These are phyloP conservation scores for Pagrus major DNA, from an alignment of 2,113 vertebrate genomes.

Conservation along the genomic window DNA sequence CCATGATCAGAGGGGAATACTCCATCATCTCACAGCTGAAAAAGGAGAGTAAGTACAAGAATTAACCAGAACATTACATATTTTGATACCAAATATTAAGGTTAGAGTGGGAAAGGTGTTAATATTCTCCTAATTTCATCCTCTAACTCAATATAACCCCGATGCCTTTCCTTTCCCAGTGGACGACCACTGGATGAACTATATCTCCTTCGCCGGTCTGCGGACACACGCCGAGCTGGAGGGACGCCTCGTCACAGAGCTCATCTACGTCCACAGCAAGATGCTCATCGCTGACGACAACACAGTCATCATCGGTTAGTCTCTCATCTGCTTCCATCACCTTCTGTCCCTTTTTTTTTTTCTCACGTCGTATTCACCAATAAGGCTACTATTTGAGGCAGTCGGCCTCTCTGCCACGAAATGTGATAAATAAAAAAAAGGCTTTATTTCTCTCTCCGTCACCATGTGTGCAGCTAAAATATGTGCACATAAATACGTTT, in stretches of 20 bases:
- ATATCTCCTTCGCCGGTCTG: conserved; percentile 96
- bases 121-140: not conserved
- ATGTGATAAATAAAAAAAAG: conserved; percentile 22
- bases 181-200: conserved; percentile 98
- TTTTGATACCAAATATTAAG: not conserved
- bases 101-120: not conserved
- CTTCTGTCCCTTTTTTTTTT: not conserved
- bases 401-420: not conserved
- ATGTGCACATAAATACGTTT: not conserved
- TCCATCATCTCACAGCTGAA: conserved; percentile 95
- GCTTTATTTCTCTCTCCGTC: conserved; percentile 2
- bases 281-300: conserved; percentile 96
- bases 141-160: not conserved
- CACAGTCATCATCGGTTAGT: conserved; percentile 96
- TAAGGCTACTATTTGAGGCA: conserved; percentile 6
- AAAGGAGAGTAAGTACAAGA: conserved; percentile 86
- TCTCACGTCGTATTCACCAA: conserved; percentile 8
- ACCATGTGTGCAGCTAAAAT: conserved; percentile 31
- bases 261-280: conserved; percentile 99
- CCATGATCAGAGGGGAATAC: conserved; percentile 95
- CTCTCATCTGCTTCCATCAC: conserved; percentile 4
- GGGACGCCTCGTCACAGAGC: conserved; percentile 92
- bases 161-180: conserved; percentile 79
- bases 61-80: not conserved
- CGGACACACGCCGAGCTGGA: conserved; percentile 94